These are phyloP conservation scores for Buphagus erythrorhynchus DNA, from an alignment of 2,797 vertebrate species.

Conservation along the genomic window DNA sequence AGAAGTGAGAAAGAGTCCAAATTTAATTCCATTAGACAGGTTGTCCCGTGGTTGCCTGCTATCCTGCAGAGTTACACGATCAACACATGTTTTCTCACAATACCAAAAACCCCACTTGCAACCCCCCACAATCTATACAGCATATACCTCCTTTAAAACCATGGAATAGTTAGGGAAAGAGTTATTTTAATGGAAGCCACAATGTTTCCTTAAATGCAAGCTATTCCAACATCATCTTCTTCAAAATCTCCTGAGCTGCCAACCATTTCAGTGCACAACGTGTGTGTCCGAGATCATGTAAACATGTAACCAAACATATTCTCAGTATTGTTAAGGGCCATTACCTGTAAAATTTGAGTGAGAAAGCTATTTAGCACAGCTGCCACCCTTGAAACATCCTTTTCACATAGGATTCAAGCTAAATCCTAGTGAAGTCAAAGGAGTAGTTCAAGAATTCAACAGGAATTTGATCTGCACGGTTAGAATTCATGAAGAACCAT, in stretches of 20 bases:
- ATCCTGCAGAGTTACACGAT: not conserved
- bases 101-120: not conserved
- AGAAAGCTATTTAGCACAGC: not conserved
- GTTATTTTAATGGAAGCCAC: not conserved
- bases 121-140: accelerated
- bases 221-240: not conserved
- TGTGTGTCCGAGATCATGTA: accelerated
- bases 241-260: not conserved
- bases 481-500: not conserved
- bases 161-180: not conserved
- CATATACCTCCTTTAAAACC: not conserved
- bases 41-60: not conserved
- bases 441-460: not conserved
- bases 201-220: not conserved
- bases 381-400: not conserved
- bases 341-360: not conserved
- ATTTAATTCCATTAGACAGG: not conserved
- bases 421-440: not conserved
- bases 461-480: not conserved
- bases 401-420: not conserved
- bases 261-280: accelerated
- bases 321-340: not conserved
- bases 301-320: not conserved
- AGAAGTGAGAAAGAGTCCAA: not conserved
- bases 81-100: not conserved